A percentile compares a stretch with the other conserved stretches of the same genome.
phyloP scores from a whole-genome alignment of 2,888 invertebrate species.

The Ommatoiulus sabulosus region DNA sequence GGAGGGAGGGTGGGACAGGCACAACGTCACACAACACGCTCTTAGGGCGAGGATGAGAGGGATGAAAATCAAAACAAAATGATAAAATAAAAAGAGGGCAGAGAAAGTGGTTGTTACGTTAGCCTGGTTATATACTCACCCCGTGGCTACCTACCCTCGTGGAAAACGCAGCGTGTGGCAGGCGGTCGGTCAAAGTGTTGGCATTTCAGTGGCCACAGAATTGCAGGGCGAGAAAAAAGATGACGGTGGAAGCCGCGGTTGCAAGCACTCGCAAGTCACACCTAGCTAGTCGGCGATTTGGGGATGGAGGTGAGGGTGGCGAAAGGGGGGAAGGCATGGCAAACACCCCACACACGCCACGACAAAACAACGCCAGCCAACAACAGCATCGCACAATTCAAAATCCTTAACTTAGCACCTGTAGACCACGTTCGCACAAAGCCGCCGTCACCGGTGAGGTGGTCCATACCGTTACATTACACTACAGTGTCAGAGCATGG shows the following conservation, averaged over 20 bases:
- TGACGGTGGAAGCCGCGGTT: constrained; percentile 10
- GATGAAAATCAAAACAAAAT: no score
- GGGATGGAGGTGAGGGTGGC: no score
- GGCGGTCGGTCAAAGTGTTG: constrained; percentile 29
- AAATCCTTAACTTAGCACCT: neutral
- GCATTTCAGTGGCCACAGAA: neutral
- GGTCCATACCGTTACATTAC: neutral
- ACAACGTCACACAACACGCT: neutral
- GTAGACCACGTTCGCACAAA: neutral
- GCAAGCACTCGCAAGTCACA: constrained; percentile 22
- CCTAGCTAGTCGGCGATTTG: constrained; percentile 51
- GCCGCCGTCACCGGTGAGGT: neutral
- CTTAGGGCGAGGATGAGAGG: neutral
- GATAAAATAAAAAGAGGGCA: constrained; percentile 18
- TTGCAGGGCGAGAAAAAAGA: constrained; percentile 1
- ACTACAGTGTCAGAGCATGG: no score
- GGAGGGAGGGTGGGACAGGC: neutral
- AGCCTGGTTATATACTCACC: constrained; percentile 49
- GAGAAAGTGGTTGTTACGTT: constrained; percentile 17
- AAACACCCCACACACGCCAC: constrained; percentile 54
- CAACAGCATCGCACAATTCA: constrained; percentile 47
- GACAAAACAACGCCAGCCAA: constrained; percentile 53
- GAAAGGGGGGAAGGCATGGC: constrained; percentile 54
- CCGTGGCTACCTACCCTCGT: constrained; percentile 45
- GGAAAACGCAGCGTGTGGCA: neutral